A percentile compares a stretch with the other conserved stretches of the same genome.
These are phyloP conservation scores for Erynnis tages DNA, from an alignment of 2,888 invertebrate species.

Conservation along the genomic window DNA sequence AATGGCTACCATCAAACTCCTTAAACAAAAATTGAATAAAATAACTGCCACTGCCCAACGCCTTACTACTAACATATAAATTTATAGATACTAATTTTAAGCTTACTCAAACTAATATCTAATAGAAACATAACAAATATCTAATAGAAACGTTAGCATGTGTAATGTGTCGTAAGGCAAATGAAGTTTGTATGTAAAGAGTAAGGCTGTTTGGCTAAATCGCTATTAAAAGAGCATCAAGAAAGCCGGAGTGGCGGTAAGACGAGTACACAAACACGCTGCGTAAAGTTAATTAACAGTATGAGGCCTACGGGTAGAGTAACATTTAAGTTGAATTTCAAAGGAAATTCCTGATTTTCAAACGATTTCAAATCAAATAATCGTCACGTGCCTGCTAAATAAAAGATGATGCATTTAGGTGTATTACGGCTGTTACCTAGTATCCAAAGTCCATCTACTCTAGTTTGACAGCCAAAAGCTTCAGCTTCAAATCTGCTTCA, in stretches of 20 bases:
- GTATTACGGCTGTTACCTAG: too few relatives aligned
- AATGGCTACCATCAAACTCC: too few relatives aligned
- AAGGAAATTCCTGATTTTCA: too few relatives aligned
- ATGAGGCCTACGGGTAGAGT: constrained; percentile 26
- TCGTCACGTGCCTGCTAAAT: too few relatives aligned
- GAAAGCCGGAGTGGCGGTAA: constrained; percentile 35
- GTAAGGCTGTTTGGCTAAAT: constrained; percentile 43
- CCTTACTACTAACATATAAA: too few relatives aligned
- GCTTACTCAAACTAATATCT: not conserved
- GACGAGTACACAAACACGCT: constrained; percentile 40
- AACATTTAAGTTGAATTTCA: not conserved
- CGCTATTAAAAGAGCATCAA: constrained; percentile 50
- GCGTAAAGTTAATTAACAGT: constrained; percentile 48
- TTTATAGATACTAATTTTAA: not conserved
- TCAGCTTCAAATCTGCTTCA: too few relatives aligned
- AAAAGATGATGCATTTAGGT: too few relatives aligned
- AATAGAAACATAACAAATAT: not conserved
- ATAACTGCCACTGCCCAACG: too few relatives aligned
- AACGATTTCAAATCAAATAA: too few relatives aligned
- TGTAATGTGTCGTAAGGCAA: constrained; percentile 42
- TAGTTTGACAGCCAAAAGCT: too few relatives aligned
- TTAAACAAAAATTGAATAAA: too few relatives aligned
- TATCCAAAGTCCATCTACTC: too few relatives aligned
- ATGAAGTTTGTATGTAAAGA: constrained; percentile 45
- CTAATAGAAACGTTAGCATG: constrained; percentile 32